These are phyloP conservation scores for Rhynchotus rufescens DNA, from an alignment of 2,797 vertebrate genomes.

Conservation along the genomic window DNA sequence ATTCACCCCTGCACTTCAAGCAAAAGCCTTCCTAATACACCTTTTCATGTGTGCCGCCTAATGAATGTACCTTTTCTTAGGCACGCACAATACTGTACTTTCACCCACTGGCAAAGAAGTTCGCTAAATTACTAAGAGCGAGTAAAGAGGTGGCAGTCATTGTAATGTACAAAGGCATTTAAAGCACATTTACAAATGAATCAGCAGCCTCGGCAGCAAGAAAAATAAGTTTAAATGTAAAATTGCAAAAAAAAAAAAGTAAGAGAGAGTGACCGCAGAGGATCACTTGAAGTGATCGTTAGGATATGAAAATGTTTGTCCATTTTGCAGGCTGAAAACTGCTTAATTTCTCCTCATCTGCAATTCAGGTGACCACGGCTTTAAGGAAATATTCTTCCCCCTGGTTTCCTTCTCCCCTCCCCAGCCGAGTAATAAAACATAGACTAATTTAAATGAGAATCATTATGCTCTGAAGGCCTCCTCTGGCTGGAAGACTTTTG, in stretches of 20 bases:
- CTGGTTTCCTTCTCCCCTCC: slow-evolving; percentile 52
- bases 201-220: slow-evolving; percentile 60
- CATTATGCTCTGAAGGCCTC: slow-evolving; percentile 75
- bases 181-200: slow-evolving; percentile 76
- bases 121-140: slow-evolving; percentile 70
- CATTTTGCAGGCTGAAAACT: slow-evolving; percentile 47
- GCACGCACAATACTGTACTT: slow-evolving; percentile 62
- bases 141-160: slow-evolving; percentile 73
- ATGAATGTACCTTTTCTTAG: slow-evolving; percentile 62
- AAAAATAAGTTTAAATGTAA: slow-evolving; percentile 60
- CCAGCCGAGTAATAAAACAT: slow-evolving; percentile 76
- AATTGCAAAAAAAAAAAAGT: neutral
- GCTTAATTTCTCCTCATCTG: slow-evolving; percentile 55
- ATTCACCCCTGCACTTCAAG: slow-evolving; percentile 66
- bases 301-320: slow-evolving; percentile 65
- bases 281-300: slow-evolving; percentile 30
- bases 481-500: slow-evolving; percentile 72
- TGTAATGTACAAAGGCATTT: slow-evolving; percentile 75
- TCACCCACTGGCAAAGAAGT: slow-evolving; percentile 68
- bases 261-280: neutral
- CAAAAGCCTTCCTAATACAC: slow-evolving; percentile 65
- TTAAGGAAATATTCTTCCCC: slow-evolving; percentile 55
- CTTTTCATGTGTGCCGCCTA: slow-evolving; percentile 63
- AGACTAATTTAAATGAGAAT: slow-evolving; percentile 77
- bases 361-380: slow-evolving; percentile 62